Percentiles rank a stretch among this genome's conserved stretches.
These are phyloP conservation scores for Camponotus floridanus DNA, from an alignment of 1,140 invertebrate genomes.

Conservation along the genomic window DNA sequence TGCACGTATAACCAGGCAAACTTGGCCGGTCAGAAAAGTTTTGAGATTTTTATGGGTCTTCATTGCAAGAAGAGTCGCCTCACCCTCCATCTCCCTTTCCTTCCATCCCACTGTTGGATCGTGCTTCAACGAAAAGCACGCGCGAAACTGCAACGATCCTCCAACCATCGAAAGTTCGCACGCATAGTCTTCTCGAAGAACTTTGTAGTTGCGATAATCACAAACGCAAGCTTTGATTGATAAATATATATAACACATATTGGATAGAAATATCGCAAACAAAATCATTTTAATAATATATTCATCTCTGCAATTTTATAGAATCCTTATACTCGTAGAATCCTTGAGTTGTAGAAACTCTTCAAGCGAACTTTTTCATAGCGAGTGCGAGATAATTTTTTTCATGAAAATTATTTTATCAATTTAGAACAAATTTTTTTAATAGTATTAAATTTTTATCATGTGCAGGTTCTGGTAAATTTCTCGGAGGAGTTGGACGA, in stretches of 20 bases:
- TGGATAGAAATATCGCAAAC: neutral
- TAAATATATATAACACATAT: neutral
- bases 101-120: neutral
- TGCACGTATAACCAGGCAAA: conserved; percentile 60
- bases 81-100: neutral
- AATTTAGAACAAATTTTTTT: too few relatives aligned
- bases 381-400: neutral
- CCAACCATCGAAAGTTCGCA: conserved; percentile 59
- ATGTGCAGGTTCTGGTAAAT: conserved; percentile 81
- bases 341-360: neutral
- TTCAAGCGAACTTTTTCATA: neutral
- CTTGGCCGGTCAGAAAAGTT: conserved; percentile 67
- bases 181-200: neutral
- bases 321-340: neutral
- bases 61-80: conserved; percentile 49
- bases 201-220: conserved; percentile 62
- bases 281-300: neutral
- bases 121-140: conserved; percentile 31
- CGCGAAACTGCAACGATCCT: conserved; percentile 49
- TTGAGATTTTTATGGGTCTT: conserved; percentile 72
- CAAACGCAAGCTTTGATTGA: conserved; percentile 29
- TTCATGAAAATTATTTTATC: conserved; percentile 37
- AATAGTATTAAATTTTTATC: neutral
- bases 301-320: neutral
- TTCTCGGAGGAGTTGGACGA: conserved; percentile 82